Evolutionary conservation across 2,888 invertebrate species (phyloP).

Genomic region (Drosophila setosimentum): DNA sequence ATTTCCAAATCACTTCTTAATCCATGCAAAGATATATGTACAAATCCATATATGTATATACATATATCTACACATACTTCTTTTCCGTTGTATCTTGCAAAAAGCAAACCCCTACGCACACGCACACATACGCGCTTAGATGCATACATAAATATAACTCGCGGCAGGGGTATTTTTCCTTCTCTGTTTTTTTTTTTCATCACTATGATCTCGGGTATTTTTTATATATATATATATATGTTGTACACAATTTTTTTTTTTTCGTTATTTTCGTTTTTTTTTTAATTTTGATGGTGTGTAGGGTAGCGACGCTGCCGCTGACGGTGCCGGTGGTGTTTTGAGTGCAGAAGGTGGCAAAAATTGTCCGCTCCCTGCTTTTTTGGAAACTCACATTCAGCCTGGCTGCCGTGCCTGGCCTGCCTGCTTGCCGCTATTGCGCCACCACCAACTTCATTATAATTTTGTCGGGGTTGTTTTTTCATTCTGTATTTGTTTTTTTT

Average conservation of each 20-base stretch:
- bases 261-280: slow-evolving; percentile 33
- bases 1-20: slow-evolving; percentile 1
- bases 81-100: slow-evolving; percentile 1
- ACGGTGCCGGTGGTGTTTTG: slow-evolving; percentile 51
- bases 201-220: slow-evolving; percentile 60
- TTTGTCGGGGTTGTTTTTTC: slow-evolving; percentile 79
- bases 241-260: slow-evolving; percentile 29
- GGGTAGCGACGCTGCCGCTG: slow-evolving; percentile 56
- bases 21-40: neutral
- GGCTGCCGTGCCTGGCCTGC: slow-evolving; percentile 17
- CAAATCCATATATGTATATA: neutral
- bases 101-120: slow-evolving; percentile 21
- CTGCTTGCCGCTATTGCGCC: slow-evolving; percentile 50
- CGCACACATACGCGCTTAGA: slow-evolving; percentile 4
- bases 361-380: slow-evolving; percentile 51
- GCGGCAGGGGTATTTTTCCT: slow-evolving; percentile 19
- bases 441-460: slow-evolving; percentile 80
- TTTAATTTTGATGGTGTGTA: slow-evolving; percentile 64
- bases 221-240: slow-evolving; percentile 67
- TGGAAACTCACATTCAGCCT: slow-evolving; percentile 56
- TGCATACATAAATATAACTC: slow-evolving; percentile 9
- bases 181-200: slow-evolving; percentile 42
- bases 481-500: slow-evolving; percentile 55
- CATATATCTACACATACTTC: neutral
- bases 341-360: slow-evolving; percentile 73